Evolutionary conservation across 2,113 vertebrate species (phyloP).

Genomic region (Trichomycterus rosablanca): DNA sequence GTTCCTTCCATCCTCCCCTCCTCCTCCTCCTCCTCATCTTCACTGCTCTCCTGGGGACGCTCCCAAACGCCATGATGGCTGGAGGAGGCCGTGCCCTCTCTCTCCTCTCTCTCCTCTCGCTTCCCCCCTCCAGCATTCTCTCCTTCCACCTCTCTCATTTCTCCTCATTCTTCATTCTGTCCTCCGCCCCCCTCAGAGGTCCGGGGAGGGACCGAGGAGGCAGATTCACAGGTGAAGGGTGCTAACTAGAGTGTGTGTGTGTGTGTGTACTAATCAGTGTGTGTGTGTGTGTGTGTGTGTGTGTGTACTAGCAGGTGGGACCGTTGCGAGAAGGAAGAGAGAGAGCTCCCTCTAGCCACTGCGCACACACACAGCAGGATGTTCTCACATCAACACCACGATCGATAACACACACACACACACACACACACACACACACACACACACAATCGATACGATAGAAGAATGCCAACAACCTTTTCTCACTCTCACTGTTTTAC

Average conservation of each 20-base stretch:
- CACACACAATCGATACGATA: conserved; percentile 34
- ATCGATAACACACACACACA: conserved; percentile 40
- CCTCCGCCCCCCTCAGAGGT: no score
- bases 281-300: background rate
- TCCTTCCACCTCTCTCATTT: background rate
- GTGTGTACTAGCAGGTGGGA: background rate
- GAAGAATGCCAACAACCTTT: conserved; percentile 35
- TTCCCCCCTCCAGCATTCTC: conserved; percentile 1
- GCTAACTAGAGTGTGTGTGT: background rate
- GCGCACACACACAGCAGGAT: conserved; percentile 52
- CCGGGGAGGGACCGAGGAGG: background rate
- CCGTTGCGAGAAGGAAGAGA: conserved; percentile 50
- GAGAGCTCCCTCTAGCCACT: conserved; percentile 70
- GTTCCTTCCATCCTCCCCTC: conserved; percentile 71
- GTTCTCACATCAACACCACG: conserved; percentile 39
- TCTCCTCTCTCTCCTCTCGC: background rate
- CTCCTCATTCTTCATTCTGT: no score
- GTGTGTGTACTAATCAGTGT: background rate
- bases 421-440: conserved; percentile 25
- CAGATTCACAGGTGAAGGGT: background rate
- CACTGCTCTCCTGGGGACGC: conserved; percentile 53
- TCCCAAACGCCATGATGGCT: conserved; percentile 51
- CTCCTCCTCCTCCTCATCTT: conserved; percentile 51
- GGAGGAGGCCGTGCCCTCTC: conserved; percentile 33
- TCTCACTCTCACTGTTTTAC: conserved; percentile 40